Evolutionary conservation across 2,888 invertebrate species (phyloP).

Genomic region (Andrena flavipes): DNA sequence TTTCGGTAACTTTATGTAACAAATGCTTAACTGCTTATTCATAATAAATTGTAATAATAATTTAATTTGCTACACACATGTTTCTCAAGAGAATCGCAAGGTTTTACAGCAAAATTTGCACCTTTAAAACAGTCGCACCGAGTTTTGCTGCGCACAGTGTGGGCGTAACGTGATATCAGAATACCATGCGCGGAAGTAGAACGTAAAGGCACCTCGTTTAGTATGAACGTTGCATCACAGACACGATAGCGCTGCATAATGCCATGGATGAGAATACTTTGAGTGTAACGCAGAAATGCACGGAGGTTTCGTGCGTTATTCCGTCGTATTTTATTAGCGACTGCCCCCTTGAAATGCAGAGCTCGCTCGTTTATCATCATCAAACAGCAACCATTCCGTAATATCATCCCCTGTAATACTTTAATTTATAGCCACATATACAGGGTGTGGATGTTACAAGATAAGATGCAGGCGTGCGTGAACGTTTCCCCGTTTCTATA

Average conservation of each 20-base stretch:
- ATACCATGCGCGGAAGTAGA: slow-evolving; percentile 68
- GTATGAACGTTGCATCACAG: slow-evolving; percentile 67
- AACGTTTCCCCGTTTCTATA: no score
- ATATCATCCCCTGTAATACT: slow-evolving; percentile 20
- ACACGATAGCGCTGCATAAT: slow-evolving; percentile 62
- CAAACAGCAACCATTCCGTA: slow-evolving; percentile 15
- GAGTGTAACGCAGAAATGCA: slow-evolving; percentile 37
- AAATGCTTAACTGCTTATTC: no score
- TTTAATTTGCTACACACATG: not conserved
- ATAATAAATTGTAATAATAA: not conserved
- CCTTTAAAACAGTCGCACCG: not conserved
- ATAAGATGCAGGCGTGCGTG: no score
- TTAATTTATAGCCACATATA: not conserved
- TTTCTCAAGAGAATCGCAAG: slow-evolving; percentile 9
- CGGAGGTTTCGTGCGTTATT: slow-evolving; percentile 33
- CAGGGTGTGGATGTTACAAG: not conserved
- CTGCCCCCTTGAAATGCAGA: slow-evolving; percentile 34
- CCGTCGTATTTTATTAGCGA: slow-evolving; percentile 39
- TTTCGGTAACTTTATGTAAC: not conserved
- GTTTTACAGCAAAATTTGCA: slow-evolving; percentile 43
- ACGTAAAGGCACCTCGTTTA: slow-evolving; percentile 68
- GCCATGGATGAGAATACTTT: slow-evolving; percentile 32
- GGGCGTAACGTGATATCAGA: slow-evolving; percentile 59
- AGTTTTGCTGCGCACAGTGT: slow-evolving; percentile 25
- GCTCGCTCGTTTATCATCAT: slow-evolving; percentile 14